A percentile compares a stretch with the other conserved stretches of the same genome.
Evolutionary conservation across 2,797 vertebrate species (phyloP).

Genomic region (Emydoidea blandingii): DNA sequence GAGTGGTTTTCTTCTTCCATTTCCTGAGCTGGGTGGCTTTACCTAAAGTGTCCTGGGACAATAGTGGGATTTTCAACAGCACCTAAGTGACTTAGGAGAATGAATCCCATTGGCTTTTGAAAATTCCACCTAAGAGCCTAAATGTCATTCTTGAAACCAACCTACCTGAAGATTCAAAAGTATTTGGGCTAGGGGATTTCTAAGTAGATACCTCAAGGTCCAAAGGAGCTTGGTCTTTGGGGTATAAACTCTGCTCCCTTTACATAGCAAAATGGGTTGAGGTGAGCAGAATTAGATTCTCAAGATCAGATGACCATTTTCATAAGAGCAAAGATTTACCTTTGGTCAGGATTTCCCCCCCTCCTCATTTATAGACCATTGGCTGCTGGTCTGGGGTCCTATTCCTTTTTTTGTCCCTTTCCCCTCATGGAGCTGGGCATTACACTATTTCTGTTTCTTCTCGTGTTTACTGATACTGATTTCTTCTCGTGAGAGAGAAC

Average conservation of each 20-base stretch:
- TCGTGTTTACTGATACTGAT: not conserved
- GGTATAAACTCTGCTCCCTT: not conserved
- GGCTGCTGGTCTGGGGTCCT: not conserved
- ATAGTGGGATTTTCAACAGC: not conserved
- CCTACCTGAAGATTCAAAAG: not conserved
- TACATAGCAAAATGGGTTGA: fast-evolving
- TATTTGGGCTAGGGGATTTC: fast-evolving
- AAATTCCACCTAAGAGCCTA: not conserved
- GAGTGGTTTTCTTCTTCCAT: slow-evolving; percentile 28
- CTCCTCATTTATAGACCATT: not conserved
- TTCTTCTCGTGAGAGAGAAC: not conserved
- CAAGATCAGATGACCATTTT: not conserved
- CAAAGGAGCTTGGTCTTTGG: not conserved
- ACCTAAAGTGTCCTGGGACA: not conserved
- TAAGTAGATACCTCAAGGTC: not conserved
- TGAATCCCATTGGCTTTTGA: not conserved
- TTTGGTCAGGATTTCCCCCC: not conserved
- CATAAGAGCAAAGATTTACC: not conserved
- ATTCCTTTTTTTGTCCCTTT: not conserved
- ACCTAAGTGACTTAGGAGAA: not conserved
- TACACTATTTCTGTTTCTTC: not conserved
- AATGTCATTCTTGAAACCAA: not conserved
- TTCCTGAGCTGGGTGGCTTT: slow-evolving; percentile 8
- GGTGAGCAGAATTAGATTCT: not conserved
- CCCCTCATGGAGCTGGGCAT: not conserved